Percentiles rank a stretch among this genome's conserved stretches.
Conservation (phyloP, 2,888 invertebrate genomes). For the Hirtodrosophila histrioides region DNA sequence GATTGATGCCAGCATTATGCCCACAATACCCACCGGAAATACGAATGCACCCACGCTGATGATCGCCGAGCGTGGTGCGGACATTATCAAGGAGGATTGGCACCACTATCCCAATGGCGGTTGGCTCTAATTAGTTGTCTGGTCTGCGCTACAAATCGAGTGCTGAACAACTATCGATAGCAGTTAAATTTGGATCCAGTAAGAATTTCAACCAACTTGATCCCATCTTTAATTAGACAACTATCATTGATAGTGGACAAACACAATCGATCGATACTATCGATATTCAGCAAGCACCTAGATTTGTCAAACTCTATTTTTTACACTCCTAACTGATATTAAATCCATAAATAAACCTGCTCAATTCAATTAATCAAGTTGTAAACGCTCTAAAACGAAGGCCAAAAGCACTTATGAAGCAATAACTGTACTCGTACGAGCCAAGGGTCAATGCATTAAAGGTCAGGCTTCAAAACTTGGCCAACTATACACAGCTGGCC, state of each 20-base stretch:
- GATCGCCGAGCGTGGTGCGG: slow-evolving; percentile 93
- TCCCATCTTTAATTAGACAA: too few species aligned
- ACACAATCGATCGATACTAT: too few species aligned
- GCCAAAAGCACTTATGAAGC: too few species aligned
- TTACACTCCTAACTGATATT: neutral
- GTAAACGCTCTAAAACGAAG: too few species aligned
- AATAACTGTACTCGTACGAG: neutral
- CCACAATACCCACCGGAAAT: slow-evolving; percentile 90
- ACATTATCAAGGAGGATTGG: slow-evolving; percentile 92
- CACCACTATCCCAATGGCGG: slow-evolving; percentile 64
- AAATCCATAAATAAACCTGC: slow-evolving; percentile 5
- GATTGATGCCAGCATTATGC: slow-evolving; percentile 93
- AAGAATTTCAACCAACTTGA: too few species aligned
- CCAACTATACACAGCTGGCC: neutral
- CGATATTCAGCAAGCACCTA: too few species aligned
- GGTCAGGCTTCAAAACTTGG: neutral
- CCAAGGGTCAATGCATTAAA: neutral
- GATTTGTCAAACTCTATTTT: neutral
- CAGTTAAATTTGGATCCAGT: too few species aligned
- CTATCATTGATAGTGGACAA: too few species aligned
- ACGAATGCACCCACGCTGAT: slow-evolving; percentile 93
- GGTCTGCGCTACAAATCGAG: too few species aligned
- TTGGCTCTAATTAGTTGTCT: slow-evolving; percentile 43
- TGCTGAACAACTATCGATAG: too few species aligned
- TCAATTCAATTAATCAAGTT: neutral